Evolutionary conservation across 1,140 invertebrate genomes (phyloP).

Genomic region (Musca vetustissima): DNA sequence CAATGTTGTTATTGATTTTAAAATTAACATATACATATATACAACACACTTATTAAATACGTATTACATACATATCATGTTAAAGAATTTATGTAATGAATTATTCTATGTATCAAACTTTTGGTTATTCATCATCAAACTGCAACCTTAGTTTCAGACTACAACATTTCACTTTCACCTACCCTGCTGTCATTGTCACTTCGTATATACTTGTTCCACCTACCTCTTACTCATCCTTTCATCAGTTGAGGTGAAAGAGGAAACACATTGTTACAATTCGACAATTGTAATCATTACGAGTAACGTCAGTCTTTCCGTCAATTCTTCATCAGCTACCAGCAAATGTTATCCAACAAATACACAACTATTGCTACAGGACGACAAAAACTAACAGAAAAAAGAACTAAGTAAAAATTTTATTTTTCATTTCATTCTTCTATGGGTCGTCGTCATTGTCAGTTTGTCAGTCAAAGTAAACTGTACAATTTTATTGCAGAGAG

Average conservation of each 20-base stretch:
- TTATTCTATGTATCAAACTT: too few species aligned
- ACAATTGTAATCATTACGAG: constrained; percentile 18
- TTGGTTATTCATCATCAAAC: too few species aligned
- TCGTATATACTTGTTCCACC: too few species aligned
- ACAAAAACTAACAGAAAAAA: not conserved
- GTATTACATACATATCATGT: too few species aligned
- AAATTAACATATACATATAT: too few species aligned
- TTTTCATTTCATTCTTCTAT: not conserved
- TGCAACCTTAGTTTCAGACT: not conserved
- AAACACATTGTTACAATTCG: constrained; percentile 1
- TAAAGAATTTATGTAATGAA: too few species aligned
- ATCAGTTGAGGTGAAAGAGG: too few species aligned
- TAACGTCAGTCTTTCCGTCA: constrained; percentile 14
- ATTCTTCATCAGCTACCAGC: not conserved
- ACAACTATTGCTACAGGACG: not conserved
- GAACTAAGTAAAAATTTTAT: not conserved
- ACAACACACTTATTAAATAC: too few species aligned
- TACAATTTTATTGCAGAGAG: constrained; percentile 20
- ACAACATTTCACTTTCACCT: not conserved
- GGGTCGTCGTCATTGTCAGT: not conserved
- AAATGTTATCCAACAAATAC: not conserved
- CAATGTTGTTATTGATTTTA: too few species aligned
- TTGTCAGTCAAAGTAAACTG: constrained; percentile 12
- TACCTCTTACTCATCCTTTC: too few species aligned
- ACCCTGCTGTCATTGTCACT: not conserved